These are phyloP conservation scores for Megaptera novaeangliae DNA, from an alignment of 2,113 vertebrate species.

Conservation along the genomic window DNA sequence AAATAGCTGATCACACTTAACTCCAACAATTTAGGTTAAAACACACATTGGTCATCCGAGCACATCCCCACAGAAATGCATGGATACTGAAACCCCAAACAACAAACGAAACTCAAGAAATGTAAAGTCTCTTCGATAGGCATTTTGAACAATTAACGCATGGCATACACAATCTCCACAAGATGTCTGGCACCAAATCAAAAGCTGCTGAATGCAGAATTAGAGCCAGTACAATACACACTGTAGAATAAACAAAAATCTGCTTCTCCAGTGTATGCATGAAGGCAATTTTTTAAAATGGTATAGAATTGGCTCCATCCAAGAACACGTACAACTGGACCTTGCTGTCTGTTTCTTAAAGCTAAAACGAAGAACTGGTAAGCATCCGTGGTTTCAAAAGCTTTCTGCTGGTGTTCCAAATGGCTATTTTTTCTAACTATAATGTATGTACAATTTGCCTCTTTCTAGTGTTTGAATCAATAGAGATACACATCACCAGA, in stretches of 20 bases:
- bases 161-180: constrained; percentile 81
- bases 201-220: constrained; percentile 80
- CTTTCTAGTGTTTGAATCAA: constrained; percentile 76
- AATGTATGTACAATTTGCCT: constrained; percentile 71
- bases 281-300: constrained; percentile 45
- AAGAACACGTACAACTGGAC: not conserved
- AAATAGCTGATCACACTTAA: constrained; percentile 45
- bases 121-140: constrained; percentile 40
- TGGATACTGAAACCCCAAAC: not conserved
- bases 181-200: constrained; percentile 86
- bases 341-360: not conserved
- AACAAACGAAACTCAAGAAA: constrained; percentile 46
- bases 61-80: not conserved
- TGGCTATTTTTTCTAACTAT: constrained; percentile 53
- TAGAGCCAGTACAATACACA: constrained; percentile 80
- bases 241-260: constrained; percentile 82
- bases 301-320: constrained; percentile 12
- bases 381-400: constrained; percentile 16
- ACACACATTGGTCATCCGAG: not conserved
- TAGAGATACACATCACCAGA: constrained; percentile 72
- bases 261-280: constrained; percentile 57
- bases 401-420: constrained; percentile 47
- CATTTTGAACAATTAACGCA: constrained; percentile 76
- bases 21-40: constrained; percentile 11
- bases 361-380: constrained; percentile 16